These are phyloP conservation scores for Lophius piscatorius DNA, from an alignment of 2,113 vertebrate genomes.

Conservation along the genomic window DNA sequence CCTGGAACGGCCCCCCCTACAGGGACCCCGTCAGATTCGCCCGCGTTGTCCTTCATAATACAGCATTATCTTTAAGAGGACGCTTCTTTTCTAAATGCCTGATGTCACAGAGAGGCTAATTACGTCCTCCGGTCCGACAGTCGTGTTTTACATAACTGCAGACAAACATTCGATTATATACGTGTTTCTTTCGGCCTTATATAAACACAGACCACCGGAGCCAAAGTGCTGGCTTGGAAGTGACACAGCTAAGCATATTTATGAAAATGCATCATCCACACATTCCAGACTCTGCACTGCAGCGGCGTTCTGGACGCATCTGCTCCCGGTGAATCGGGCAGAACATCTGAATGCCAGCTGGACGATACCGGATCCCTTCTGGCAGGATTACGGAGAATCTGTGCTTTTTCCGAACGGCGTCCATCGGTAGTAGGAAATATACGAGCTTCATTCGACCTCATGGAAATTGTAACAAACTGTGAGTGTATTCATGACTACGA, in stretches of 20 bases:
- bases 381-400: constrained; percentile 49
- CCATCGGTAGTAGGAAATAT: constrained; percentile 57
- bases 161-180: too few relatives aligned
- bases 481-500: constrained; percentile 59
- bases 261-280: constrained; percentile 37
- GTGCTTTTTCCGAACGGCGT: constrained; percentile 22
- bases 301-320: constrained; percentile 19
- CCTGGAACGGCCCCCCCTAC: too few relatives aligned
- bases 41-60: too few relatives aligned
- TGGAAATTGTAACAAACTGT: constrained; percentile 60
- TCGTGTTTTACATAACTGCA: too few relatives aligned
- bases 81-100: too few relatives aligned
- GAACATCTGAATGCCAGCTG: constrained; percentile 64
- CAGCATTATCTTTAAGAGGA: too few relatives aligned
- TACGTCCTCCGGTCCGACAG: too few relatives aligned
- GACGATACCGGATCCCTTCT: constrained; percentile 39
- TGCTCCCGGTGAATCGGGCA: constrained; percentile 35
- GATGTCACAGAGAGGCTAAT: too few relatives aligned
- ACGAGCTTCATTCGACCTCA: constrained; percentile 45
- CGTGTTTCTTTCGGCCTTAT: too few relatives aligned
- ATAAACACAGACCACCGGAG: too few relatives aligned
- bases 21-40: too few relatives aligned
- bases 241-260: constrained; percentile 12
- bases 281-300: constrained; percentile 28
- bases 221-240: constrained; percentile 15